These are phyloP conservation scores for Oscheius sp. DNA, from an alignment of 1,140 invertebrate genomes.

Conservation along the genomic window DNA sequence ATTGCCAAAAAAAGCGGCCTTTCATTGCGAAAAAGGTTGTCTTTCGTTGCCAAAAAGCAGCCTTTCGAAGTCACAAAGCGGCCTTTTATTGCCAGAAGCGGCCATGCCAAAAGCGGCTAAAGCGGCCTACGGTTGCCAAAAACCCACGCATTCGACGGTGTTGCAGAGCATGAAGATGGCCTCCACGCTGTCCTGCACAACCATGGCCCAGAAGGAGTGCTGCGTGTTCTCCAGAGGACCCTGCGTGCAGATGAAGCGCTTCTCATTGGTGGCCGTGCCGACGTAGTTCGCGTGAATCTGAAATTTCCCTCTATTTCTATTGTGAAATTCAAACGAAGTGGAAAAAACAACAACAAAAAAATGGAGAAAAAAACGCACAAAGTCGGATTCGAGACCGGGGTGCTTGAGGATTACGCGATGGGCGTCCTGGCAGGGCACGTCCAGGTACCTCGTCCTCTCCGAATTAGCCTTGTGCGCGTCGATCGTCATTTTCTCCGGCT, in stretches of 20 bases:
- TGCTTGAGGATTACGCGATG: constrained; percentile 43
- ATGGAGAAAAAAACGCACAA: constrained; percentile 41
- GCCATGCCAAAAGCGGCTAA: no score
- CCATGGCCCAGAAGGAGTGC: constrained; percentile 47
- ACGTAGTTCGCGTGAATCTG: constrained; percentile 41
- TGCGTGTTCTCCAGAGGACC: constrained; percentile 45
- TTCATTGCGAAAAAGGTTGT: no score
- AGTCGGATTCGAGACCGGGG: constrained; percentile 37
- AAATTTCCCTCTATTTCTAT: background rate
- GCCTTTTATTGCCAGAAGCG: no score
- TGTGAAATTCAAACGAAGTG: constrained; percentile 19
- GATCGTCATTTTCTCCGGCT: constrained; percentile 35
- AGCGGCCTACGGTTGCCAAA: no score
- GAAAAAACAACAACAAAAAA: no score
- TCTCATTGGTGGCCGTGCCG: constrained; percentile 39
- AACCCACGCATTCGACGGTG: constrained; percentile 38
- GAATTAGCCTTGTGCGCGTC: constrained; percentile 27
- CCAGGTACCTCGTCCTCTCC: constrained; percentile 42
- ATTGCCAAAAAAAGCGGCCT: no score
- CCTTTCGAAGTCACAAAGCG: no score
- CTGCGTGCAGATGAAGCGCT: constrained; percentile 47
- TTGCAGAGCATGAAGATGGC: constrained; percentile 46
- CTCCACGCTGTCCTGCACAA: constrained; percentile 42
- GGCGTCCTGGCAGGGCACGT: constrained; percentile 46
- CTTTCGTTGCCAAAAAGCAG: no score